Base-by-base conservation (phyloP, 1,140 invertebrate genomes). In the Phocides pigmalion region DNA sequence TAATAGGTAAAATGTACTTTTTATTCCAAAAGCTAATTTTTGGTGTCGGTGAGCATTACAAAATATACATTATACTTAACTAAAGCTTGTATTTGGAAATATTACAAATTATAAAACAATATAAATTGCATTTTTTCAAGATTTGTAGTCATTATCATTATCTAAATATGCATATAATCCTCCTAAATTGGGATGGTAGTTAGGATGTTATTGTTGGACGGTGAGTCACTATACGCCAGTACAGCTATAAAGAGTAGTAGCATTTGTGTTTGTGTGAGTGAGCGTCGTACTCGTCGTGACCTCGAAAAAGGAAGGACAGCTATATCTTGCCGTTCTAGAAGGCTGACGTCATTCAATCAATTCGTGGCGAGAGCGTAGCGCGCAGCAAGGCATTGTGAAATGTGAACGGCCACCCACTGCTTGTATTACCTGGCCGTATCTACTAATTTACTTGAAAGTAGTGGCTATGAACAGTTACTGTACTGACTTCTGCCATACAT, bases 351-450 rank as follows among this genome's bases (percentile, higher is more conserved):
- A 90, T 88, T 84, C 75, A 76, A 68, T 63, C 39, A 56, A 73
- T 73, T 79, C 79, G 84, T 77, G 76, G 81, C 78, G 74, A 87
- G 81, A 88, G 74, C 79, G 72, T 79, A 79, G 72, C 82, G 74
- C 74, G 82, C 70, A 79, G 70, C 81, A 82, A 89, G 80, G 82
- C 76, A 88, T 91, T 91, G 88, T 91, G 88, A 89, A 91, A 91
- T 91, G 88, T 91, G 88, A 89, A 86, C 84, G 84, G 85, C 81
- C 88, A 82, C 85, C 84, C 81, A 89, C 87, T 82, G 79, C 82
- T 81, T 82, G 79, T 79, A 79, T 77, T 80, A 82, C 78, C 72
- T 74, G 68, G 74, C 76, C 74, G 72, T 79, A 82, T 84, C 81
- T 78, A 84, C 68, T 76, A 87, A 82, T 80, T 81, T 79, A 84